Conservation (phyloP, 2,797 vertebrate species). For the Uromys caudimaculatus region DNA sequence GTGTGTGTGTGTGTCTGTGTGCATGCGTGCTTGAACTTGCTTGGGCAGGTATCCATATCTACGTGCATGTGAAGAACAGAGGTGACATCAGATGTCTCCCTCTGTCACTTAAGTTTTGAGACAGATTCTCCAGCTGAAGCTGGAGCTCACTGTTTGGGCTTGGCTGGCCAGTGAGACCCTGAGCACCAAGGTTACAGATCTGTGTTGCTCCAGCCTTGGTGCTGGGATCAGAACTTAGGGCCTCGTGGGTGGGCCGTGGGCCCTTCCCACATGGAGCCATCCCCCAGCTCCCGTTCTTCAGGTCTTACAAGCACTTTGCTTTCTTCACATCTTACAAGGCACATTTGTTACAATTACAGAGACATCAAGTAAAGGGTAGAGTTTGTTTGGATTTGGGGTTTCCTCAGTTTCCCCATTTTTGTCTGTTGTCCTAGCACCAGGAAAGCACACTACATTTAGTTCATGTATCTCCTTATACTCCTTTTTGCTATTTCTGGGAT, state of each 20-base stretch:
- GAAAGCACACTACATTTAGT: neutral
- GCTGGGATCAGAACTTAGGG: neutral
- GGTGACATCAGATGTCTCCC: neutral
- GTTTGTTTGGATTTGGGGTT: neutral
- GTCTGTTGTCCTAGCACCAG: neutral
- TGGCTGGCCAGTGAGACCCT: neutral
- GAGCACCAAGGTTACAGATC: neutral
- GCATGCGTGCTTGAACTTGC: neutral
- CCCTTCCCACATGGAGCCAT: neutral
- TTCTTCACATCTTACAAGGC: neutral
- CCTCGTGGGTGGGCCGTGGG: neutral
- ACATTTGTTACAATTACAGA: neutral
- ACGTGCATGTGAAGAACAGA: neutral
- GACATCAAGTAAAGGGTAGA: neutral
- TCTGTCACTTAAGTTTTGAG: neutral
- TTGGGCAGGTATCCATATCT: neutral
- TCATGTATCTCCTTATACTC: accelerated
- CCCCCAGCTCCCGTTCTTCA: neutral
- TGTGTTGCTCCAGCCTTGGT: too few relatives aligned
- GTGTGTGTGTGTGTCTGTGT: neutral
- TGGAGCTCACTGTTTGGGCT: neutral
- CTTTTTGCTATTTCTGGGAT: neutral
- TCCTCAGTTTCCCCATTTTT: neutral
- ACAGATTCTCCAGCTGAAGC: neutral
- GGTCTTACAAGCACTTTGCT: neutral